Base-by-base conservation (phyloP, 2,888 invertebrate genomes). In the Timandra comae region DNA sequence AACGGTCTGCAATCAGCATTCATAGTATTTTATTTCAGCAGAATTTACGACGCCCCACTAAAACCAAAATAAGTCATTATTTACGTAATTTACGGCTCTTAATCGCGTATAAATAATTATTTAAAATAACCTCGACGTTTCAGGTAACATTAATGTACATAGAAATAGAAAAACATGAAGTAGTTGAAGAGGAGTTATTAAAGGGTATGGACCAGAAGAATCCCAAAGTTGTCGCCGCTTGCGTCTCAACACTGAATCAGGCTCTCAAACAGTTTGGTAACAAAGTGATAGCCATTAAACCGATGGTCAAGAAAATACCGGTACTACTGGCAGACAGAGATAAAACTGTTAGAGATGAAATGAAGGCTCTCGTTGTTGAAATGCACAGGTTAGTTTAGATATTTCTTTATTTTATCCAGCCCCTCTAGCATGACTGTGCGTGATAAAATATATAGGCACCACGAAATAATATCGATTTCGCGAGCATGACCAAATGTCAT, bases 171-270 rank as follows among this genome's bases (percentile, higher is more conserved):
- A 98, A 97, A 67, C 93, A 94, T 41, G 98, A 98, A 46, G 77
- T 90, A 7, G 96, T 96, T 0, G 87, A 92, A 52, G 98, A 98
- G 49, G 98, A 97, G 71, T 84, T 99, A 1, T 81, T 97, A 10
- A 97, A 97, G 80, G 98, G 98, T 20, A 92, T 96, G 82, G 94
- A 96, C 26, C 95, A 95, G 53, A 99, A 99, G 74, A 98, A 98
- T 75, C 98, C 99, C 0, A 99, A 98, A 84, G 95, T 97, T 39
- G 94, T 97, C 0, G 86, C 94, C 0, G 97, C 94, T 0, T 97
- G 96, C 68, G 88, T 94, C 2, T 87, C 91, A 3, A 90, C 93
- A 0, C 75, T 94, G 4, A 92, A 93, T 12, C 88, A 91, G 25
- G 93, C 95, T 0, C 74, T 98, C 12, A 91, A 92, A 52, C 95